These are phyloP conservation scores for Donacobius atricapilla DNA, from an alignment of 2,113 vertebrate genomes.

Conservation along the genomic window DNA sequence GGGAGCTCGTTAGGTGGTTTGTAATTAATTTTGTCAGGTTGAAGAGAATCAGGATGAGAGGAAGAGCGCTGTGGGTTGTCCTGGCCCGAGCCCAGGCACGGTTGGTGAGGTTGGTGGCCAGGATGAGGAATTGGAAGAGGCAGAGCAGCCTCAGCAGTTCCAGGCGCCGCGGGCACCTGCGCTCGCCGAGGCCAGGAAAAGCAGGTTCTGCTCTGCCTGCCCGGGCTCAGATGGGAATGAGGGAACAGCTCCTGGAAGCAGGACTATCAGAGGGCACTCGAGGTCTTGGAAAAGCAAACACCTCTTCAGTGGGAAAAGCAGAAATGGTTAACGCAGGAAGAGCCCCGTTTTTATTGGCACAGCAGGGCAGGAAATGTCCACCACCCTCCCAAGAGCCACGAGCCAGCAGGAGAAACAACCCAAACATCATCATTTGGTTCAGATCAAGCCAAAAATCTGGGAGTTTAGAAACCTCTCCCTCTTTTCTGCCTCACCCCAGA, in stretches of 20 bases:
- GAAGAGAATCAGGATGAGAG: background rate
- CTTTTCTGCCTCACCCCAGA: background rate
- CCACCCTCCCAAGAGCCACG: background rate
- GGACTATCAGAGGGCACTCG: background rate
- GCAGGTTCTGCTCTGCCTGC: background rate
- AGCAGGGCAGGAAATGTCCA: background rate
- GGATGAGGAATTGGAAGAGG: background rate
- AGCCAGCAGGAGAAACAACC: background rate
- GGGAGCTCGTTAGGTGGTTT: background rate
- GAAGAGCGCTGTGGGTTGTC: background rate
- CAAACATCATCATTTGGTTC: background rate
- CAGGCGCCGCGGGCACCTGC: background rate
- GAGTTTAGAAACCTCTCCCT: background rate
- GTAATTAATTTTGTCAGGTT: background rate
- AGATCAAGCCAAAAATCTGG: background rate
- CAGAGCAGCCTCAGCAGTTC: background rate
- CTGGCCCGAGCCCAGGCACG: background rate
- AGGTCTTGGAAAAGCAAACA: background rate
- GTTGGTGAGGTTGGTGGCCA: background rate
- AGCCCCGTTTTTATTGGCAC: background rate
- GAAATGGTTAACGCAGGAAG: background rate
- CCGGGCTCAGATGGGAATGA: background rate
- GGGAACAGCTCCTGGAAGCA: background rate
- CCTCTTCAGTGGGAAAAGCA: background rate
- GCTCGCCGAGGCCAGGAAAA: background rate